Evolutionary conservation across 1,140 invertebrate species (phyloP).

Genomic region (Dendrolimus kikuchii): DNA sequence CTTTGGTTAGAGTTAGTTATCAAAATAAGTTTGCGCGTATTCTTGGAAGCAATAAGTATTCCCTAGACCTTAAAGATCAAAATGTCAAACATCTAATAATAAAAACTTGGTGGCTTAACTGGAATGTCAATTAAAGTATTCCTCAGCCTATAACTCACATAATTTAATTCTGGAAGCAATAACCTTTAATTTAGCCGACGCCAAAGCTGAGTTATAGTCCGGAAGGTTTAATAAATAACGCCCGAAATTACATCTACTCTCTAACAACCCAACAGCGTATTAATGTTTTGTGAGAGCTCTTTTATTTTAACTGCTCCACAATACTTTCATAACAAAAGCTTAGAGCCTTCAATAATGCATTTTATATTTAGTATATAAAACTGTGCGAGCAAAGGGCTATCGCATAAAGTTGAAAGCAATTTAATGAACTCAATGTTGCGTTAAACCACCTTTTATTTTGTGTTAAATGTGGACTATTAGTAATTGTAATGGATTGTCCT

Average conservation of each 20-base stretch:
- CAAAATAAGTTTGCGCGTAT: too few relatives aligned
- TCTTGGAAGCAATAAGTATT: too few relatives aligned
- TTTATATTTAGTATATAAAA: constrained; percentile 10
- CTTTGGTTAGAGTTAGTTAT: too few relatives aligned
- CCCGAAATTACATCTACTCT: constrained; percentile 4
- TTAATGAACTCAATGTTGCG: constrained; percentile 24
- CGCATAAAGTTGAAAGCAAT: constrained; percentile 35
- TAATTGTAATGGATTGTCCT: too few relatives aligned
- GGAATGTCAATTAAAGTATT: too few relatives aligned
- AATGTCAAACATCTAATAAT: too few relatives aligned
- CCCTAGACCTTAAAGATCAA: too few relatives aligned
- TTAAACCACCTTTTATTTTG: constrained; percentile 10
- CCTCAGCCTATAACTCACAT: too few relatives aligned
- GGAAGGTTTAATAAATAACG: constrained; percentile 13
- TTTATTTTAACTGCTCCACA: too few relatives aligned
- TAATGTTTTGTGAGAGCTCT: constrained; percentile 4
- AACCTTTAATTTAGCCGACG: constrained; percentile 32
- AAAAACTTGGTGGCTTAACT: too few relatives aligned
- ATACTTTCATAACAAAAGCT: constrained; percentile 1
- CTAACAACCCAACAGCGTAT: not conserved
- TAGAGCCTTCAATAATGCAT: constrained; percentile 4
- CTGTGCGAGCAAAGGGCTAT: constrained; percentile 5
- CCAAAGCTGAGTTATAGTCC: constrained; percentile 21
- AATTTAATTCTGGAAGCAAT: constrained; percentile 25
- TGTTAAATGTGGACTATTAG: not conserved